Evolutionary conservation across 2,113 vertebrate genomes (phyloP), one percentile per base, ranked within the genome.

Genomic region (Tiliqua scincoides): DNA sequence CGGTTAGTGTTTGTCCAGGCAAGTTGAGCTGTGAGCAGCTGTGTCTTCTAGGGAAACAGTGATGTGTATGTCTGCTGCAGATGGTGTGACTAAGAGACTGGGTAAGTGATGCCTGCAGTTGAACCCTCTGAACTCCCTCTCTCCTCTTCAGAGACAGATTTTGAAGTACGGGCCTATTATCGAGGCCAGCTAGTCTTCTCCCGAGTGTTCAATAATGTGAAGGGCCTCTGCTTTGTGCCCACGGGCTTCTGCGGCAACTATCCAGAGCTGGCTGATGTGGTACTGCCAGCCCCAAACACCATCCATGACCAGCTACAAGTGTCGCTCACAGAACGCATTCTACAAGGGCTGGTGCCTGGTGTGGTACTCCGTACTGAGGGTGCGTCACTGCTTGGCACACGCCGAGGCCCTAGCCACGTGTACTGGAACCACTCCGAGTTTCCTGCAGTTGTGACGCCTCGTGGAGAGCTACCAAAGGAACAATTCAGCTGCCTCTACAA

Each of bases 161-260:
- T 97, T 30, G 96, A 88, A 82, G 94, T 99, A 79, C 90, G 85
- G 0, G 94, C 95, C 79, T 97, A 95, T 95, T 99, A 98, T 92
- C 96, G 97, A 91, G 98, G 98, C 20, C 93, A 83, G 80, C 95
- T 91, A 82, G 96, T 97, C 65, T 91, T 91, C 32, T 93, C 96
- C 83, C 83, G 95, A 65, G 14, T 94, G 25, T 92, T 97, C 52
- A 83, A 86, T 32, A 97, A 97, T 77, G 93, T 92, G 0, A 48
- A 76, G 20, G 98, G 97, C 48, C 92, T 99, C 89, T 92, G 95
- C 70, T 86, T 98, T 23, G 93, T 97, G 25, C 63, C 73, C 18
- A 25, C 87, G 1, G 83, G 90, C 6, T 15, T 30, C 0, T 40
- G 25, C 0, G 25, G 59, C 8, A 3, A 5, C 35, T 86, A 84